Conservation (phyloP, 2,113 vertebrate genomes). For the Apaloderma vittatum region DNA sequence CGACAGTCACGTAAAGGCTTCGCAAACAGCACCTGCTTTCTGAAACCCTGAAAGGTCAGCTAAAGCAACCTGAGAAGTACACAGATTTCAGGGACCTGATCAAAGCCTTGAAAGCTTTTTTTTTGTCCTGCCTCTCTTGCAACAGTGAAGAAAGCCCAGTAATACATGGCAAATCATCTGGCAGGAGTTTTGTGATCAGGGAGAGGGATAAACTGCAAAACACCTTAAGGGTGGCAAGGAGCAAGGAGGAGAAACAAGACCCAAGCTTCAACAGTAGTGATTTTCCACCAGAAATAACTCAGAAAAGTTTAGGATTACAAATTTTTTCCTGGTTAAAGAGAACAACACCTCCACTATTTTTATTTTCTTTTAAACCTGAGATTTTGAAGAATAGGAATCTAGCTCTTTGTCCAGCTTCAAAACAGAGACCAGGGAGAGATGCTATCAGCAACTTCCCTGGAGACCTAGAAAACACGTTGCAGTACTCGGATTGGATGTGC, state of each 20-base stretch:
- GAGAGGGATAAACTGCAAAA: neutral
- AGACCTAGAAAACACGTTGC: neutral
- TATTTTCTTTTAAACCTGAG: neutral
- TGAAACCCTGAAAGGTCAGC: constrained; percentile 21
- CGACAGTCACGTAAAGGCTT: neutral
- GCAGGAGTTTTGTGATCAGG: neutral
- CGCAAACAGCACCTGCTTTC: constrained; percentile 42
- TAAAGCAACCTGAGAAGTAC: neutral
- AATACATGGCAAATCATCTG: neutral
- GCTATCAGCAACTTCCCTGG: neutral
- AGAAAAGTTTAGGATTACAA: neutral
- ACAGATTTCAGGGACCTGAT: neutral
- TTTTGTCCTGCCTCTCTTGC: neutral
- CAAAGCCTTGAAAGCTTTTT: neutral
- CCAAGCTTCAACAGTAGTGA: neutral
- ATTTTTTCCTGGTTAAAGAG: neutral
- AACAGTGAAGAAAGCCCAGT: neutral
- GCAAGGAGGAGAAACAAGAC: neutral
- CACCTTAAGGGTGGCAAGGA: neutral
- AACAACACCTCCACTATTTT: neutral
- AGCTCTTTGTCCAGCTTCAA: neutral
- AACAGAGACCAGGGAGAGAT: neutral
- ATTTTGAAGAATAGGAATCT: neutral
- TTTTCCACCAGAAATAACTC: neutral
- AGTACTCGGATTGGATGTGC: neutral